Evolutionary conservation across 2,888 invertebrate species (phyloP).

Genomic region (Tethea ocularis): DNA sequence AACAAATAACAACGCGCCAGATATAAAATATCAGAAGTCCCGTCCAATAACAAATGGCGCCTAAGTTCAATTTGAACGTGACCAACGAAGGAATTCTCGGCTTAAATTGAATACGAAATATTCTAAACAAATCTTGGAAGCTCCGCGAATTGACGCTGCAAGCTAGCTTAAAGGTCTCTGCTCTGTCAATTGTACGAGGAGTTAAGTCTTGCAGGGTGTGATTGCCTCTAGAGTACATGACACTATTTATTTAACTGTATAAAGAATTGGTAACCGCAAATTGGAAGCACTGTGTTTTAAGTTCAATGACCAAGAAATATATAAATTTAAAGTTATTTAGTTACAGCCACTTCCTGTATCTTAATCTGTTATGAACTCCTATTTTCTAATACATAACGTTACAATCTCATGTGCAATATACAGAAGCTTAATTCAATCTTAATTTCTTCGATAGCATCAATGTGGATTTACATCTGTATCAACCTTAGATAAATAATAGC

Average conservation of each 20-base stretch:
- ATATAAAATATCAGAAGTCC: background rate
- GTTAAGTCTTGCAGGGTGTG: background rate
- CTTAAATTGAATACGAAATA: conserved; percentile 6
- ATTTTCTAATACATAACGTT: no score
- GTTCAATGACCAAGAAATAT: no score
- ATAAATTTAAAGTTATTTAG: no score
- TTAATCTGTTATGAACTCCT: no score
- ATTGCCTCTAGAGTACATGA: background rate
- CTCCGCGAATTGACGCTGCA: conserved; percentile 5
- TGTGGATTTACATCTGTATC: no score
- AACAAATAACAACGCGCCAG: background rate
- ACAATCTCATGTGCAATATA: no score
- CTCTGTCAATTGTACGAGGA: conserved; percentile 3
- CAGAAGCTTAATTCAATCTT: no score
- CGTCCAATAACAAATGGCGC: background rate
- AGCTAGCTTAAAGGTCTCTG: conserved; percentile 1
- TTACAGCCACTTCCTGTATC: no score
- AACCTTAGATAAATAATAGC: no score
- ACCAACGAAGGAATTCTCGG: conserved; percentile 1
- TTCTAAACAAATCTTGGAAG: conserved; percentile 4
- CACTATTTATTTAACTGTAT: background rate
- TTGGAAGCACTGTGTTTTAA: background rate
- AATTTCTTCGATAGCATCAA: no score
- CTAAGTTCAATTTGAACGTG: conserved; percentile 7
- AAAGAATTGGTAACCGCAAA: background rate